Percentiles rank a stretch among this genome's conserved stretches.
Evolutionary conservation across 2,113 vertebrate genomes (phyloP).

Genomic region (Leptocoma aspasia): DNA sequence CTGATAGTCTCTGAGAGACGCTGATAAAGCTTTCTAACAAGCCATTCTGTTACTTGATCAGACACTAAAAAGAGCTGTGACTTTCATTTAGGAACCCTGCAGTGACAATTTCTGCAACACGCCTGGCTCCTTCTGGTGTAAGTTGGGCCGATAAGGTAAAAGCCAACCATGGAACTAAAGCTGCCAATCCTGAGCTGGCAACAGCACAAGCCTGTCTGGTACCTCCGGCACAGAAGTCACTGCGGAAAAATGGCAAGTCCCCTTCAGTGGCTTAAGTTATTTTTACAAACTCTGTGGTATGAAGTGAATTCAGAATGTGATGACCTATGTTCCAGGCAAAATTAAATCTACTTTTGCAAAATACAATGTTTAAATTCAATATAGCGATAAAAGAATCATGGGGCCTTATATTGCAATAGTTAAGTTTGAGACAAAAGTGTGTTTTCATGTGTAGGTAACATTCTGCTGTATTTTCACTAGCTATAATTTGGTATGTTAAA

Average conservation of each 20-base stretch:
- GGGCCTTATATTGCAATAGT: background rate
- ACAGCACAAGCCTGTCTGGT: slow-evolving; percentile 37
- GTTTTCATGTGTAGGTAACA: background rate
- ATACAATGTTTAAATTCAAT: background rate
- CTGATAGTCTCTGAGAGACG: background rate
- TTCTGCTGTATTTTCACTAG: background rate
- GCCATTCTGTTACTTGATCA: background rate
- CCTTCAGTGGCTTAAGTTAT: background rate
- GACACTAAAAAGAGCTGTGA: background rate
- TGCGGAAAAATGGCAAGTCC: slow-evolving; percentile 74
- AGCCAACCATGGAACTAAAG: slow-evolving; percentile 78
- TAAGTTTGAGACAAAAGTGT: background rate
- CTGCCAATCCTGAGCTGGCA: slow-evolving; percentile 34
- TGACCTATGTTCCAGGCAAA: background rate
- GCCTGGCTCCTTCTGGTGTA: slow-evolving; percentile 84
- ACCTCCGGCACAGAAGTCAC: slow-evolving; percentile 70
- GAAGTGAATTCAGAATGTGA: background rate
- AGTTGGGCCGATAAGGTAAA: slow-evolving; percentile 98
- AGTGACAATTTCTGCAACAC: slow-evolving; percentile 76
- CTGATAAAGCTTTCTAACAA: background rate
- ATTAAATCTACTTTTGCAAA: background rate
- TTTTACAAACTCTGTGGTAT: background rate
- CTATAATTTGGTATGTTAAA: background rate
- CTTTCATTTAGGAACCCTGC: slow-evolving; percentile 76
- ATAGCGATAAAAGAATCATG: background rate